Evolutionary conservation across 2,888 invertebrate species (phyloP).

Genomic region (Camponotus fellah): DNA sequence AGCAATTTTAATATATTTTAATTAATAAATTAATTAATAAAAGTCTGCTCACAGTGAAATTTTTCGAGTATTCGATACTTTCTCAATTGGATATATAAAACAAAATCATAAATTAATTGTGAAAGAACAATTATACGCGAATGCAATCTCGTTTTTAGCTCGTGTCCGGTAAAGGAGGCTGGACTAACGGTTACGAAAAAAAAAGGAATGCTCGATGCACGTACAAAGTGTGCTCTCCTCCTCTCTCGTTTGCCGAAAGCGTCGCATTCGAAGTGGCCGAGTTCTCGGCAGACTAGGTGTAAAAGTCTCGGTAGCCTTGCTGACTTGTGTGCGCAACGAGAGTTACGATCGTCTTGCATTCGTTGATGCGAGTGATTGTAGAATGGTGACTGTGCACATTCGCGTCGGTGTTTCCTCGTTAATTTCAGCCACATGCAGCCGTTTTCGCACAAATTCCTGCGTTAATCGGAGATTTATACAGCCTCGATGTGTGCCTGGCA

Average conservation of each 20-base stretch:
- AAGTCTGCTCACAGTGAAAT: not conserved
- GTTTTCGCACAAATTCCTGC: slow-evolving; percentile 2
- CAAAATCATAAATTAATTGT: slow-evolving; percentile 63
- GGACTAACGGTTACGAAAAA: slow-evolving; percentile 70
- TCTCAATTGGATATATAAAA: slow-evolving; percentile 43
- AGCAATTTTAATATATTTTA: not conserved
- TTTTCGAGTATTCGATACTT: slow-evolving; percentile 6
- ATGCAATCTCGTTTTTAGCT: slow-evolving; percentile 57
- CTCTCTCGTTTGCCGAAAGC: slow-evolving; percentile 40
- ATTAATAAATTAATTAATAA: not conserved
- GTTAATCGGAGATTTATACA: slow-evolving; percentile 13
- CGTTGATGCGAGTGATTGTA: slow-evolving; percentile 27
- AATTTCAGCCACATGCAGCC: slow-evolving; percentile 27
- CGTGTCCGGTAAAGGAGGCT: slow-evolving; percentile 69
- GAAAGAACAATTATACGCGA: slow-evolving; percentile 61
- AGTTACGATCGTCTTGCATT: slow-evolving; percentile 6
- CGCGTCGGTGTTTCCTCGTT: not conserved
- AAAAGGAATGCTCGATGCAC: slow-evolving; percentile 42
- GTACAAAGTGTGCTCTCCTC: slow-evolving; percentile 41
- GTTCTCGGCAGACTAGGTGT: slow-evolving; percentile 59
- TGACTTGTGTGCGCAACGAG: not conserved
- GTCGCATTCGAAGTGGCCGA: slow-evolving; percentile 60
- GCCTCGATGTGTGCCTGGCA: slow-evolving; percentile 8
- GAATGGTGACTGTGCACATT: slow-evolving; percentile 17
- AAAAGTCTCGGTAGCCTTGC: slow-evolving; percentile 56